A percentile compares a stretch with the other conserved stretches of the same genome.
These are phyloP conservation scores for Asobara japonica DNA, from an alignment of 1,140 invertebrate genomes.

Conservation along the genomic window DNA sequence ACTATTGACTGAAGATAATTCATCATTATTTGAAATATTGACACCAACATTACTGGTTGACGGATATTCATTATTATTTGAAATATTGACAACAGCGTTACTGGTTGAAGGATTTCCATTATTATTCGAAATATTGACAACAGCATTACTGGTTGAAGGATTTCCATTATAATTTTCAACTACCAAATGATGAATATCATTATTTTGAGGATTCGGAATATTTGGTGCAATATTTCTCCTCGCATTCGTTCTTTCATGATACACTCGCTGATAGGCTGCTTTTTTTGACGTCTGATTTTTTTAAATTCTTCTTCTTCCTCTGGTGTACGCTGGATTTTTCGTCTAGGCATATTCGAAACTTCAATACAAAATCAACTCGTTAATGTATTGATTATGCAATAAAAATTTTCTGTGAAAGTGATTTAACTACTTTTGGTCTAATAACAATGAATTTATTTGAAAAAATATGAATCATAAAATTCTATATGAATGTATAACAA, in stretches of 20 bases:
- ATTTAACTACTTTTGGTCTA: background rate
- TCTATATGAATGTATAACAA: too few relatives aligned
- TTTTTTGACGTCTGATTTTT: background rate
- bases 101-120: background rate
- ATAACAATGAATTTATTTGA: background rate
- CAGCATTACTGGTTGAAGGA: background rate
- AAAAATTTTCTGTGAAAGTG: background rate
- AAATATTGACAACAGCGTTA: background rate
- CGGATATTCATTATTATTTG: too few relatives aligned
- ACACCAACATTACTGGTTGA: too few relatives aligned
- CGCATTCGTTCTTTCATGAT: background rate
- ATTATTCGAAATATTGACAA: background rate
- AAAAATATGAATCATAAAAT: background rate
- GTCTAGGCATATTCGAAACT: slow-evolving; percentile 12
- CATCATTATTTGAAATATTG: too few relatives aligned
- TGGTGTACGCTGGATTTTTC: background rate
- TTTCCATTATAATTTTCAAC: background rate
- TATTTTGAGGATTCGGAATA: background rate
- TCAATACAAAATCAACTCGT: too few relatives aligned
- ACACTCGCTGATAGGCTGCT: background rate
- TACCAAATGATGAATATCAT: background rate
- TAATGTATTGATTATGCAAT: too few relatives aligned
- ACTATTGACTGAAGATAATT: too few relatives aligned
- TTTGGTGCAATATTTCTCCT: background rate
- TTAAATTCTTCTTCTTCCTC: background rate